Evolutionary conservation across 2,113 vertebrate genomes (phyloP).

Genomic region (Megatriorchis doriae): DNA sequence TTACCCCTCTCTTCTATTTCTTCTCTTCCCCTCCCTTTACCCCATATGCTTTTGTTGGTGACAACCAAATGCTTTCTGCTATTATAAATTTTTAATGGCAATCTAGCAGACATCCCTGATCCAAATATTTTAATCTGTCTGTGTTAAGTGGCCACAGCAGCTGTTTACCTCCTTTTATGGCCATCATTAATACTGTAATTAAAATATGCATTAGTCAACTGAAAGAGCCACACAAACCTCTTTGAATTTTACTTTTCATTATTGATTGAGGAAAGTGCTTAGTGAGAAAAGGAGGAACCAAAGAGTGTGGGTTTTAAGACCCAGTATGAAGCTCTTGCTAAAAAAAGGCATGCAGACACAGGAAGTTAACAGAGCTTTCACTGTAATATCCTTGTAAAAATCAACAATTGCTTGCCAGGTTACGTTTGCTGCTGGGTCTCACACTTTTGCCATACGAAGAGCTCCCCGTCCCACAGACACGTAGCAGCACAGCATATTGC

Average conservation of each 20-base stretch:
- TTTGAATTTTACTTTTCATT: not conserved
- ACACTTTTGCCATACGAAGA: not conserved
- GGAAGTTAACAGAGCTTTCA: not conserved
- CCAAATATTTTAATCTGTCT: conserved; percentile 18
- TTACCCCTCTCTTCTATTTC: not conserved
- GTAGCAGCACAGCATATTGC: not conserved
- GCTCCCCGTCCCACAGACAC: not conserved
- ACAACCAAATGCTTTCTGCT: not conserved
- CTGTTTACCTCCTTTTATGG: not conserved
- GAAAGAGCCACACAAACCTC: not conserved
- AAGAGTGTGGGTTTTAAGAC: not conserved
- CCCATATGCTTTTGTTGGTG: not conserved
- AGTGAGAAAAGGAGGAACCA: not conserved
- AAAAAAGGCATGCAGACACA: not conserved
- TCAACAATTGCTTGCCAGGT: not conserved
- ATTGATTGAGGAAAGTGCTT: not conserved
- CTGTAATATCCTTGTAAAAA: not conserved
- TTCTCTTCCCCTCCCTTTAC: not conserved
- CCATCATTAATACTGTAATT: not conserved
- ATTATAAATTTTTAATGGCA: not conserved
- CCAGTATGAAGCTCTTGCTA: not conserved
- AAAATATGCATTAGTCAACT: not conserved
- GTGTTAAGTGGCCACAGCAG: not conserved
- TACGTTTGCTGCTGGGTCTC: not conserved
- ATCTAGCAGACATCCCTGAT: not conserved